A percentile compares a stretch with the other conserved stretches of the same genome.
Conservation (phyloP, 2,113 vertebrate genomes). For the Miniopterus natalensis region DNA sequence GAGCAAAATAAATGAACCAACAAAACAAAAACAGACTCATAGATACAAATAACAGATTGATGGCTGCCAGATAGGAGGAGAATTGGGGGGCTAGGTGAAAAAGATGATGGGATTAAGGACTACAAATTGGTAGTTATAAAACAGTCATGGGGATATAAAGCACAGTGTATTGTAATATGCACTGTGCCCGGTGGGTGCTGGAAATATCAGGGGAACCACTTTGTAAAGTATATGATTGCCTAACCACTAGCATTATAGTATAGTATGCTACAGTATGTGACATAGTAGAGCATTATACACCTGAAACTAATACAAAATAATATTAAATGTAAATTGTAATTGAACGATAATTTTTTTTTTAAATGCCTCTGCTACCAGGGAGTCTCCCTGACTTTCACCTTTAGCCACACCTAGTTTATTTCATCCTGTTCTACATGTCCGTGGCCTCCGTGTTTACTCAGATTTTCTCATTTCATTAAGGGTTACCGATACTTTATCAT, state of each 20-base stretch:
- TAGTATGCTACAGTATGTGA: no score
- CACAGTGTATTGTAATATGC: background rate
- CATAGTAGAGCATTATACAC: no score
- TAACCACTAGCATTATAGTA: background rate
- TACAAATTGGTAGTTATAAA: background rate
- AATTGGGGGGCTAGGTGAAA: background rate
- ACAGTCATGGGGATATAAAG: background rate
- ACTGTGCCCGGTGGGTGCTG: background rate
- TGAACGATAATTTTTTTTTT: background rate
- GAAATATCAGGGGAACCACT: background rate
- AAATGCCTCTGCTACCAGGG: background rate
- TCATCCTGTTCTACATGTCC: background rate
- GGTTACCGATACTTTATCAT: background rate
- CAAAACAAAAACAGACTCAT: background rate
- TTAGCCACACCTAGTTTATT: background rate
- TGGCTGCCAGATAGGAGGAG: background rate
- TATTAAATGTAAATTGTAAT: background rate
- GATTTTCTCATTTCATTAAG: background rate
- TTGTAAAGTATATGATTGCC: background rate
- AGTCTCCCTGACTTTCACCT: accelerated
- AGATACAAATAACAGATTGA: background rate
- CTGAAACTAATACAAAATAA: no score
- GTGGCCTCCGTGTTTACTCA: background rate
- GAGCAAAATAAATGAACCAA: background rate
- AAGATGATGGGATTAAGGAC: background rate